These are phyloP conservation scores for Takifugu bimaculatus DNA, from an alignment of 2,113 vertebrate species.

Conservation along the genomic window DNA sequence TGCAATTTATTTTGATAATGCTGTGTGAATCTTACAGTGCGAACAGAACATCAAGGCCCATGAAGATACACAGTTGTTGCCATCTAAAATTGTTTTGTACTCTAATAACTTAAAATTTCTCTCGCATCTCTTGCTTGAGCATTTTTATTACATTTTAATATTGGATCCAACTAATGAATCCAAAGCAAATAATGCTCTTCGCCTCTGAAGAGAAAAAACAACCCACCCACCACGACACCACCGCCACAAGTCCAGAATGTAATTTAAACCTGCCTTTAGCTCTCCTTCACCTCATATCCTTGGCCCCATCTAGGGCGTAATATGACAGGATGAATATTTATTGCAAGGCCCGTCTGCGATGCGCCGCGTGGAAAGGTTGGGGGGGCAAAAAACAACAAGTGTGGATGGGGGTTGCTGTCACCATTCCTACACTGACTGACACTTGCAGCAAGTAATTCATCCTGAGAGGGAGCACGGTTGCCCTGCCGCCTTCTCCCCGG, in stretches of 20 bases:
- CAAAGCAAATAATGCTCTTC: not conserved
- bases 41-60: no score
- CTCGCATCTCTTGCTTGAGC: not conserved
- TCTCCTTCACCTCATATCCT: slow-evolving; percentile 45
- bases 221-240: not conserved
- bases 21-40: no score
- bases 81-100: no score
- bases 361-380: slow-evolving; percentile 22
- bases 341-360: slow-evolving; percentile 35
- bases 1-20: no score
- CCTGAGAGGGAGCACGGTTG: slow-evolving; percentile 60
- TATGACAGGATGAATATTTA: slow-evolving; percentile 59
- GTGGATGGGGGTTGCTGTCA: slow-evolving; percentile 26
- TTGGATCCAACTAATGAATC: slow-evolving; percentile 1
- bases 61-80: no score
- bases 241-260: slow-evolving; percentile 10
- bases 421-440: slow-evolving; percentile 57
- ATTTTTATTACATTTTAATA: not conserved
- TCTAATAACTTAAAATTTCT: no score
- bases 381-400: slow-evolving; percentile 35
- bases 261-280: slow-evolving; percentile 41
- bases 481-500: slow-evolving; percentile 45
- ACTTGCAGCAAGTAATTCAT: slow-evolving; percentile 62
- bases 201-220: slow-evolving; percentile 7
- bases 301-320: slow-evolving; percentile 30